Percentiles rank a stretch among this genome's conserved stretches.
Conservation (phyloP, 2,797 vertebrate genomes). For the Propithecus deckenii region DNA sequence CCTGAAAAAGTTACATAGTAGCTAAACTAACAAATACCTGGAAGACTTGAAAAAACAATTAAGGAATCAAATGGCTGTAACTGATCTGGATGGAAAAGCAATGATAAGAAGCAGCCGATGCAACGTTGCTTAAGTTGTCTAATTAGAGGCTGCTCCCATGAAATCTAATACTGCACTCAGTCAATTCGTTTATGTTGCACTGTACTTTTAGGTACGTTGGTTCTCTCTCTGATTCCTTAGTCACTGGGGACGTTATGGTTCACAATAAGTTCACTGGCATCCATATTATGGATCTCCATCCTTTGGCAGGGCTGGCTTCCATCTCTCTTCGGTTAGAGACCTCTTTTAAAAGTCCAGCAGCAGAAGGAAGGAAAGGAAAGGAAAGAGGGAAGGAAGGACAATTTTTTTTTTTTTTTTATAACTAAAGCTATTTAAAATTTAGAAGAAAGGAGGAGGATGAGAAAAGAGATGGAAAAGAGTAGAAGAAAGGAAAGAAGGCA, state of each 20-base stretch:
- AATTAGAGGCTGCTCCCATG: slow-evolving; percentile 88
- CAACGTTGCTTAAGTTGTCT: slow-evolving; percentile 85
- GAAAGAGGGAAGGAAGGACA: slow-evolving; percentile 70
- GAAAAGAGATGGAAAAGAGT: slow-evolving; percentile 80
- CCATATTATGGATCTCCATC: slow-evolving; percentile 95
- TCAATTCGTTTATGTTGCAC: slow-evolving; percentile 83
- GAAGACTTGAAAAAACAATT: slow-evolving; percentile 93
- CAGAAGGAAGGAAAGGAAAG: slow-evolving; percentile 82
- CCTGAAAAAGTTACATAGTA: slow-evolving; percentile 94
- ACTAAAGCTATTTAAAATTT: background rate
- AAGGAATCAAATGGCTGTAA: slow-evolving; percentile 90
- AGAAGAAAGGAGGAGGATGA: slow-evolving; percentile 58
- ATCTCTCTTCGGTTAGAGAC: slow-evolving; percentile 91
- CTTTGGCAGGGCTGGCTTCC: slow-evolving; percentile 97
- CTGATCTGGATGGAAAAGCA: slow-evolving; percentile 90
- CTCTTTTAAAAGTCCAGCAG: slow-evolving; percentile 89
- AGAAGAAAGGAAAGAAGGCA: slow-evolving; percentile 28
- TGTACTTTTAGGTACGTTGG: slow-evolving; percentile 85
- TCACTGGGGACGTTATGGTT: slow-evolving; percentile 86
- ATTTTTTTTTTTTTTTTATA: background rate
- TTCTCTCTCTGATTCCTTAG: slow-evolving; percentile 89
- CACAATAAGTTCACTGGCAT: slow-evolving; percentile 92
- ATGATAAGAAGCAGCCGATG: slow-evolving; percentile 89
- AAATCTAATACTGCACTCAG: slow-evolving; percentile 90
- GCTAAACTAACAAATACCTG: slow-evolving; percentile 91